Evolutionary conservation across 2,113 vertebrate species (phyloP), one percentile per base, ranked within the genome.

Genomic region (Protomyctophum bolini): DNA sequence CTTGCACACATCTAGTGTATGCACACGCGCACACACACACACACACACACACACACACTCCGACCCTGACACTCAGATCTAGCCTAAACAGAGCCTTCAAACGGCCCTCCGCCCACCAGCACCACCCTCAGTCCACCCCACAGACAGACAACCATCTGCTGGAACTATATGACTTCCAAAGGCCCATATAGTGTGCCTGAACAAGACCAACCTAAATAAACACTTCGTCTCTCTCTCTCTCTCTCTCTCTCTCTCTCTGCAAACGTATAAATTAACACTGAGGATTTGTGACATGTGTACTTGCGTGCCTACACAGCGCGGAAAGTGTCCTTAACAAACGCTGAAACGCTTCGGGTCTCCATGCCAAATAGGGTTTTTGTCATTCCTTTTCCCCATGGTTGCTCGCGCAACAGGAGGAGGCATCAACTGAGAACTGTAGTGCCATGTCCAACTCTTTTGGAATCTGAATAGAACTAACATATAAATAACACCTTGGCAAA

Each of bases 71-170:
- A 45, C 50, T 49, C 69, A 11, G 33, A 29, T 29, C 21, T 33
- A 71, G 59, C 51, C 60, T 71, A 71, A 71, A 71, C 69, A 71
- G 33, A 59, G 28, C 67, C 65, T 67, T 10, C 47, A 47, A 41
- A 41, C 33, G 5, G 5, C 33, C 33, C 51, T 12, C 10, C 51
- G 10, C 45, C 52, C 63, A 66, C 12, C 45, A 47, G 15, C 52
- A 7, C 11, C 45, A 56, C 8, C 11, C 45, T 57, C 12, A 10
- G 10, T 50, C 71, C 73, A 66, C 64, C 55, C 47, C 57, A 52
- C 66, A 72, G n/a, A 21, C 73, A 70, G 60, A 54, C 68, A 46
- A 14, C 73, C 83, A 85, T 77, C 67, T 77, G 74, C 62, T 46
- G 7, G 10, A 66, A 9, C 64, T 55, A 0, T 55, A 0, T 1